Evolutionary conservation across 2,113 vertebrate genomes (phyloP).

Genomic region (Penelope pileata): DNA sequence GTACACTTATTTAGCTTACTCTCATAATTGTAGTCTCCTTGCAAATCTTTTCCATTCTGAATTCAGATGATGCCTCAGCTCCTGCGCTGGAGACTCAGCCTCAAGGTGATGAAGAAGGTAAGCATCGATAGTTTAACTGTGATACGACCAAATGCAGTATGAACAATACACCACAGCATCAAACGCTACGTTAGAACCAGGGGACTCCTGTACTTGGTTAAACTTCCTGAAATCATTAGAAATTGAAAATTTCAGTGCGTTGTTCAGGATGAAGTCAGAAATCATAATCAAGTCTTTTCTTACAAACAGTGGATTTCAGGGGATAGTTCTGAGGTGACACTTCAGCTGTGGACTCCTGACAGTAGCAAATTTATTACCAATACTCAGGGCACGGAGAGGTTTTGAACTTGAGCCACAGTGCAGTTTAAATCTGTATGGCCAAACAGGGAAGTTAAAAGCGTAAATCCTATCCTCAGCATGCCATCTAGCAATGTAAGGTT

Average conservation of each 20-base stretch:
- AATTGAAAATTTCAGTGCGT: background rate
- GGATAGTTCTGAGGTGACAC: background rate
- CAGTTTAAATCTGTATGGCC: background rate
- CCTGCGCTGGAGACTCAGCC: constrained; percentile 87
- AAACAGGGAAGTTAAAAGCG: background rate
- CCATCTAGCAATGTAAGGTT: background rate
- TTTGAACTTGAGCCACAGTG: background rate
- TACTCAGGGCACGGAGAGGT: background rate
- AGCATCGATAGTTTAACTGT: constrained; percentile 32
- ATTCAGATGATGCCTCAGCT: constrained; percentile 93
- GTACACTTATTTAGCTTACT: constrained; percentile 85
- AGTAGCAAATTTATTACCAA: background rate
- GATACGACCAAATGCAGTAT: background rate
- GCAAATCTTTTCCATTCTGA: constrained; percentile 99
- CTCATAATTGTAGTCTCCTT: constrained; percentile 98
- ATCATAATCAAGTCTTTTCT: background rate
- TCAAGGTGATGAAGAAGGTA: constrained; percentile 93
- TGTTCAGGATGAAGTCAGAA: background rate
- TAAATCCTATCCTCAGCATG: background rate
- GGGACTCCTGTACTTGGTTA: background rate
- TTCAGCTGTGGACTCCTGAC: fast-evolving
- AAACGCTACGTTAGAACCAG: background rate
- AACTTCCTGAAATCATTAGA: background rate
- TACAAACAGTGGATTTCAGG: background rate
- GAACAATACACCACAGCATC: fast-evolving